Evolutionary conservation across 2,797 vertebrate genomes (phyloP), one percentile per base, ranked within the genome.

Genomic region (Anomalospiza imberbis): DNA sequence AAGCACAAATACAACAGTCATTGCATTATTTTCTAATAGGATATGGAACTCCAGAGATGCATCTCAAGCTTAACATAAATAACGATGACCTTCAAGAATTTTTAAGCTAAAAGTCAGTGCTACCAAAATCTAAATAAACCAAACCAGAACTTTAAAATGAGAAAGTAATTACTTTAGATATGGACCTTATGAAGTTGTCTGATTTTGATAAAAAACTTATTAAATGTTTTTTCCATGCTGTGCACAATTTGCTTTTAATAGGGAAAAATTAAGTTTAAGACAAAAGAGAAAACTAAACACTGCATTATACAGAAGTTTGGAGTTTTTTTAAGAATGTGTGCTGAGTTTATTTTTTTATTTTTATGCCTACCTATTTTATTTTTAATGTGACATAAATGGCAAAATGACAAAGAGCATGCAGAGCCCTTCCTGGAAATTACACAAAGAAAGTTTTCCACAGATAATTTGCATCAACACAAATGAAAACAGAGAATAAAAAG

Each of bases 381-480:
- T 96, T 88, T 85, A 60, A 75, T 57, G 25, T 72, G 68, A 85
- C 36, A 53, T 15, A 7, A 70, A 62, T 81, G n/a, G 22, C 57
- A 93, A 85, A 73, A 88, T 10, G 22, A 60, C 53, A 91, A 73
- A 94, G 76, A 72, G 66, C 19, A 91, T 91, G 20, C 25, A 75
- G 44, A 90, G 3, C 22, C 78, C 26, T 96, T 80, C 34, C 58
- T 95, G 40, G 51, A 94, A 96, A 95, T 85, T 84, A 40, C 25
- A 85, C 65, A 82, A 77, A 65, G 9, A 89, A 83, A 92, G 9
- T 55, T 94, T 92, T 87, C 76, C 25, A 7, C 38, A 63, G 15
- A 74, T 70, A 40, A 8, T 90, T 81, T 88, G 93, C 71, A 92
- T 91, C 65, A 91, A 78, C 9, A 60, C 3, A 92, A 40, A 51